These are phyloP conservation scores for Neopipo cinnamomea DNA, from an alignment of 2,113 vertebrate species.

Conservation along the genomic window DNA sequence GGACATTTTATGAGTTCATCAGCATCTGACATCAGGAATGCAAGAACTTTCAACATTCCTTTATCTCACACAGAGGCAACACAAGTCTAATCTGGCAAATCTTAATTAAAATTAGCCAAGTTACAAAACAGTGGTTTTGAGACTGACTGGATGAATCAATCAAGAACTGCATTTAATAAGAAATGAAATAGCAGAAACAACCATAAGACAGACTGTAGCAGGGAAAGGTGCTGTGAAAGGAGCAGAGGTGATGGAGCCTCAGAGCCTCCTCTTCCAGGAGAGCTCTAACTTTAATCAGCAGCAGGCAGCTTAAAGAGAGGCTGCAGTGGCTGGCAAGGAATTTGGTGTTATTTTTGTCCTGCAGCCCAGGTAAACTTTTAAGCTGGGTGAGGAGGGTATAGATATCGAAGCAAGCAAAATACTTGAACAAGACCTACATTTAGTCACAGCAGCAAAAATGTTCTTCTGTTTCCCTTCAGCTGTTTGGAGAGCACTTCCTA, in stretches of 20 bases:
- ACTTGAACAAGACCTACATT: slow-evolving; percentile 36
- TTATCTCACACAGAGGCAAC: background rate
- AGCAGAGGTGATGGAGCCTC: background rate
- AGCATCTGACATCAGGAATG: background rate
- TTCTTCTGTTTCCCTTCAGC: slow-evolving; percentile 25
- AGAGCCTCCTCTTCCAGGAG: background rate
- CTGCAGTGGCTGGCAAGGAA: background rate
- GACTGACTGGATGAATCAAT: background rate
- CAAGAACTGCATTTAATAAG: background rate
- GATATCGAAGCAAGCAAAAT: background rate
- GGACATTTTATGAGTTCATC: background rate
- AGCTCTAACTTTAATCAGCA: background rate
- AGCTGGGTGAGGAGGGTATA: background rate
- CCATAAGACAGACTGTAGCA: rapidly evolving
- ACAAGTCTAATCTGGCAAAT: background rate
- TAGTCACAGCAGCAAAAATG: background rate
- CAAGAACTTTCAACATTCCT: background rate
- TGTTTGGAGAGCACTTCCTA: slow-evolving; percentile 18
- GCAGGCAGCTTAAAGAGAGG: background rate
- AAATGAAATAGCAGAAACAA: background rate
- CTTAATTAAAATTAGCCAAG: background rate
- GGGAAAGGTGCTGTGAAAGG: background rate
- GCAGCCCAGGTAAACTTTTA: slow-evolving; percentile 38
- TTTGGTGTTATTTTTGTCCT: slow-evolving; percentile 7
- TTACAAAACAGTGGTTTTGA: background rate